Conservation (phyloP, 2,888 invertebrate genomes). For the Stegophylla sp. region DNA sequence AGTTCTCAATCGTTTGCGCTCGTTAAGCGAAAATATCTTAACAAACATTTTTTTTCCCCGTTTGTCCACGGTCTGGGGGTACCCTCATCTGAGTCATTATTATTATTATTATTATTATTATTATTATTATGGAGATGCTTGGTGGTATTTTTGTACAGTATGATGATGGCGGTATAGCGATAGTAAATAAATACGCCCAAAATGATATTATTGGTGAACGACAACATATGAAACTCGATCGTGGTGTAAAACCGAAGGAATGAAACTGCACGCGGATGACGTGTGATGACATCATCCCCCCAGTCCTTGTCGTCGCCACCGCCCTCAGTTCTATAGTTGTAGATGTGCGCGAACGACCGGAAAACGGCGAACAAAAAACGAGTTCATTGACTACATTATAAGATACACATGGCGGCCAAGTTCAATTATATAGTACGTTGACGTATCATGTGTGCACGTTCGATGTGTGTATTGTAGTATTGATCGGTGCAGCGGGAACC, state of each 20-base stretch:
- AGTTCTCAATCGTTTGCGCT: neutral
- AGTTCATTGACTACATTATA: slow-evolving; percentile 46
- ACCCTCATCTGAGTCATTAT: slow-evolving; percentile 10
- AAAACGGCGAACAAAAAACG: slow-evolving; percentile 31
- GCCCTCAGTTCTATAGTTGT: neutral
- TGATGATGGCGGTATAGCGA: neutral
- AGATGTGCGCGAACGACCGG: slow-evolving; percentile 20
- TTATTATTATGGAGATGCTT: neutral
- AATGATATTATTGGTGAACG: slow-evolving; percentile 8
- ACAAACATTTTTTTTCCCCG: neutral
- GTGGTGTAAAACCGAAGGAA: neutral
- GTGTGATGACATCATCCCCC: no score
- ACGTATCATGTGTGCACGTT: slow-evolving; percentile 6
- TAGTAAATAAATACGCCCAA: slow-evolving; percentile 8
- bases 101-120: neutral
- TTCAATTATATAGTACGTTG: slow-evolving; percentile 6
- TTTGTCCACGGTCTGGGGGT: neutral
- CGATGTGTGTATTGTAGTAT: neutral
- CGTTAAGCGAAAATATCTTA: slow-evolving; percentile 18
- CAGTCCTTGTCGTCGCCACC: neutral
- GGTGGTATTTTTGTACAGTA: no score
- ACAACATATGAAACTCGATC: neutral
- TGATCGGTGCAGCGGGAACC: neutral
- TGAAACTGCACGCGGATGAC: slow-evolving; percentile 4
- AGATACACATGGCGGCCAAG: slow-evolving; percentile 10